These are phyloP conservation scores for Erannis defoliaria DNA, from an alignment of 2,888 invertebrate species.

Conservation along the genomic window DNA sequence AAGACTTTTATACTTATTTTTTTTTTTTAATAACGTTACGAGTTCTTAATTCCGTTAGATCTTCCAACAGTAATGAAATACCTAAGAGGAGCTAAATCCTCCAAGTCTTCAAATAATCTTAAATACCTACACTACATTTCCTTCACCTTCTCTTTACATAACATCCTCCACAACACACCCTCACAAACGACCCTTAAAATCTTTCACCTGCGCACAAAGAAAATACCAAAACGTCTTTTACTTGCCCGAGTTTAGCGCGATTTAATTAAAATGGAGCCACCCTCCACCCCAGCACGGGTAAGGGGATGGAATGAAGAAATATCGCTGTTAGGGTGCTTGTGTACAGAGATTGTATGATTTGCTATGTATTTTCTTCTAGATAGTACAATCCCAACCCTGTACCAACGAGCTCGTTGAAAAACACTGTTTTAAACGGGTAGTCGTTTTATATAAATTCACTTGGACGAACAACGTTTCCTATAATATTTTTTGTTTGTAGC, in stretches of 20 bases:
- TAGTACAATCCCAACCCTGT: no score
- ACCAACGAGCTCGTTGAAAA: no score
- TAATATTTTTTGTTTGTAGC: no score
- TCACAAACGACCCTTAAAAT: conserved; percentile 34
- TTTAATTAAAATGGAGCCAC: conserved; percentile 81
- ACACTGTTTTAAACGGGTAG: no score
- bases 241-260: conserved; percentile 69
- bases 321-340: conserved; percentile 48
- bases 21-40: no score
- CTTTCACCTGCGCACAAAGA: conserved; percentile 76
- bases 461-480: no score
- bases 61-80: no score
- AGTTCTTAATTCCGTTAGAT: no score
- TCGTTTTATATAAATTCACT: no score
- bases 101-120: not conserved
- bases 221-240: conserved; percentile 68
- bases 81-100: not conserved
- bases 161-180: conserved; percentile 16
- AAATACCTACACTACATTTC: not conserved
- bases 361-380: no score
- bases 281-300: conserved; percentile 41
- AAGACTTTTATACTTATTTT: no score
- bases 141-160: conserved; percentile 8
- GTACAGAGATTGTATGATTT: conserved; percentile 6
- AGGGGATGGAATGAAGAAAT: conserved; percentile 70